Evolutionary conservation across 2,797 vertebrate species (phyloP), one percentile per base, ranked within the genome.

Genomic region (Poeciliopsis infans): DNA sequence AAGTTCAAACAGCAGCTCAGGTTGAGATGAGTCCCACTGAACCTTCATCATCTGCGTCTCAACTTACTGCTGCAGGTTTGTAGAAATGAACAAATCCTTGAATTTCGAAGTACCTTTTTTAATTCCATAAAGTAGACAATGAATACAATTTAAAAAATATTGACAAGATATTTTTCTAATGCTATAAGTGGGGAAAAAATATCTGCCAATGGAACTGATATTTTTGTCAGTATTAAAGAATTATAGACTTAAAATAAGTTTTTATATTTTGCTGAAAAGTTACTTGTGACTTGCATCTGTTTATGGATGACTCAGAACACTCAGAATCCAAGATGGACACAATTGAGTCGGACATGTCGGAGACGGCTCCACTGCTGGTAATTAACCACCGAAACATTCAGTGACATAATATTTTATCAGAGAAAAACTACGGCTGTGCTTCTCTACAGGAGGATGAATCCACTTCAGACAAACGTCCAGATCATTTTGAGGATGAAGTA

Each of bases 331-430:
- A 85, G 59, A 71, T 57, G 33, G 82, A 81, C 0, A 28, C 33
- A 11, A 31, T 31, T 4, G 46, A 31, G 39, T 66, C 18, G 4
- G 74, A 87, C 36, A 59, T 13, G 0, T 51, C 78, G 6, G 80
- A 79, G 69, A 78, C 39, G 18, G 36, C 25, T 16, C 39, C 74
- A 49, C 66, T 78, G 69, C 79, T 86, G 92, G 95, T 96, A 86
- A 91, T 33, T 28, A n/a, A 74, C 76, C 33, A 18, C 64, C 16
- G 1, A 13, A 59, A 41, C 36, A 5, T 20, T 72, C 18, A 16
- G 12, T 15, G 36, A 41, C 1, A 43, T 23, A 31, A 47, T 7
- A 10, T 8, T 31, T 23, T 46, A 10, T 41, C 31, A 33, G 6
- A 8, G 11, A 55, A 77, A 81, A 47, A 57, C 5, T 45, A 25